Evolutionary conservation across 2,888 invertebrate genomes (phyloP), one percentile per base, ranked within the genome.

Genomic region (Tridacna crocea): DNA sequence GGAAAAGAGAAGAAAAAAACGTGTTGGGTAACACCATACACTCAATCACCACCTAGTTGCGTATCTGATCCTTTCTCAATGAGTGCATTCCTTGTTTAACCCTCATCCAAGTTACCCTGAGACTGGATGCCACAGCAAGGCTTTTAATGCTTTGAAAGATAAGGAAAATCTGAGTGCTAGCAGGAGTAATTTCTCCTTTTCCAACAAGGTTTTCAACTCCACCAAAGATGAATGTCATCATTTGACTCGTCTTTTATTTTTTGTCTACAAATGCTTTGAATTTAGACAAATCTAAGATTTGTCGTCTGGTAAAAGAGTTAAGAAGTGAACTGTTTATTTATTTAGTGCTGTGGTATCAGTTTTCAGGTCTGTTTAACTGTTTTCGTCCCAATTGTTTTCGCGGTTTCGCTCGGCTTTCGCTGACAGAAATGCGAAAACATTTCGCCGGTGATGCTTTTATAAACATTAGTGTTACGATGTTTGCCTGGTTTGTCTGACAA

Each of bases 301-400:
- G 2, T 36, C 2, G 36, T 2, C 36, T 36, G 36, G 36, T 36
- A 36, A 36, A 36, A 36, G 36, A 36, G 36, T 36, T 36, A 36
- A 36, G 36, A 55, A 22, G 22, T 70, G 70, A 70, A 48, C 51
- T 70, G 70, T 70, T 70, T 70, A 70, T 70, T 70, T 70, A 36
- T 70, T 70, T 26, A 47, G 51, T 46, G 48, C 47, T 48, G 10
- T 10, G 8, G 70, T 70, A 70, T 51, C 70, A 4, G 70, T 70
- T 70, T 70, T 26, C 70, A 51, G 17, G 70, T 70, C 70, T 70
- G 70, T 70, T 70, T 70, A 70, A 22, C 70, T 48, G 70, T n/a
- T 70, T 70, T 70, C 70, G 70, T n/a, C 70, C 48, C 70, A 22
- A 70, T 70, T 70, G 70, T 70, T 70, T 70, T 70, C 24, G 70